Evolutionary conservation across 2,113 vertebrate genomes (phyloP), one percentile per base, ranked within the genome.

Genomic region (Actenoides lindsayi): DNA sequence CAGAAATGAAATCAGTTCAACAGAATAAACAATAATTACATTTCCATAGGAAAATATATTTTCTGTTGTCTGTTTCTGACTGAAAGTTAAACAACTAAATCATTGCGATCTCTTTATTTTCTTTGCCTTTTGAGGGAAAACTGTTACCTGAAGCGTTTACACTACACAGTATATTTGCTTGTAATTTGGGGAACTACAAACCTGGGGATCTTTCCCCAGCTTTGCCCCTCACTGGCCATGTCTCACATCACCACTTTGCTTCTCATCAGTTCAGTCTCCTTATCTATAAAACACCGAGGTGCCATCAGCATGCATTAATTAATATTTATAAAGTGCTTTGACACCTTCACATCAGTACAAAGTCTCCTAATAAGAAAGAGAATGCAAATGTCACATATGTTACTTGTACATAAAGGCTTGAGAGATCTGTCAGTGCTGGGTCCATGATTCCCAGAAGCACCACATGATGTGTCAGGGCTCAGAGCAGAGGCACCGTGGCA

Each of bases 21-120:
- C 41, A 59, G 57, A 91, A 90, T 88, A 96, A 96, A 96, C 59
- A 94, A 63, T 91, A 94, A 95, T 96, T 93, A 91, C 67, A 80
- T 93, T 96, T 90, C 63, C 84, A 91, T 83, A 77, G 23, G 31
- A 82, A 94, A 93, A 93, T 63, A 35, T 64, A 53, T 93, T 85
- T 91, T 91, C 69, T 89, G 41, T 84, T 89, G 93, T 94, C 44
- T 90, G 19, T 83, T 85, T 91, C 74, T 88, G 59, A 83, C 59
- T 74, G 62, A 77, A 75, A 28, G 87, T 96, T 95, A 93, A 94
- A 93, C 59, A 90, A 96, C 46, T 83, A 73, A 85, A 88, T 87
- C 28, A 42, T 60, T 37, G 46, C 20, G 18, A 77, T 91, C 76
- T 71, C 60, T 83, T 77, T 92, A 35, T 95, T 96, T 94, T 78